Percentiles rank a stretch among this genome's conserved stretches.
These are phyloP conservation scores for Mobula hypostoma DNA, from an alignment of 2,113 vertebrate genomes.

Conservation along the genomic window DNA sequence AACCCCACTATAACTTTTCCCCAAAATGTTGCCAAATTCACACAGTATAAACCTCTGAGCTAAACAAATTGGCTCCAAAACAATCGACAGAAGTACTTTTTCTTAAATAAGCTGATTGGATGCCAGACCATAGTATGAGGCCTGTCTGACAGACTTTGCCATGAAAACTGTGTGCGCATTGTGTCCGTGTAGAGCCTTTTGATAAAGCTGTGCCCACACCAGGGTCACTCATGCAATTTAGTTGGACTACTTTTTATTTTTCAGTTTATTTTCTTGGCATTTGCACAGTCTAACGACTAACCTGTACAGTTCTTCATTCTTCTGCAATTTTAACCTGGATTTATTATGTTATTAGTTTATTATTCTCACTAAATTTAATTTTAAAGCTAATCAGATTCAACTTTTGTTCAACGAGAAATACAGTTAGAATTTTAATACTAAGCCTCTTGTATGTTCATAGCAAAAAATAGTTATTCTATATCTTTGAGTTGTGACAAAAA, in stretches of 20 bases:
- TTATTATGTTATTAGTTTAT: not conserved
- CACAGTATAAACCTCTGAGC: constrained; percentile 5
- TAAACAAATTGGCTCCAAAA: not conserved
- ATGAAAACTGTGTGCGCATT: not conserved
- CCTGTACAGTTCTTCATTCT: not conserved
- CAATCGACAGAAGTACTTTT: not conserved
- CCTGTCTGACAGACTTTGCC: not conserved
- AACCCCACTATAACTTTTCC: not conserved
- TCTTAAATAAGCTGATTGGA: constrained; percentile 3
- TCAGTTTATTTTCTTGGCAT: not conserved
- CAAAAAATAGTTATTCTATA: not conserved
- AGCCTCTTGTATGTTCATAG: not conserved
- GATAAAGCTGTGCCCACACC: not conserved
- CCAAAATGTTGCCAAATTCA: constrained; percentile 8
- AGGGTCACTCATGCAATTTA: not conserved
- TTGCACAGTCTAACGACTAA: not conserved
- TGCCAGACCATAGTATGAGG: constrained; percentile 13
- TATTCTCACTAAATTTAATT: not conserved
- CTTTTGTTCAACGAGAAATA: not conserved
- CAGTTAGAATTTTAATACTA: not conserved
- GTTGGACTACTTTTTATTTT: not conserved
- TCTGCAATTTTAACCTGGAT: not conserved
- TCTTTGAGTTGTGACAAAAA: not conserved
- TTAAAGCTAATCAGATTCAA: not conserved
- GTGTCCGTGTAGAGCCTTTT: not conserved